Evolutionary conservation across 2,888 invertebrate genomes (phyloP).

Genomic region (Notocelia uddmanniana): DNA sequence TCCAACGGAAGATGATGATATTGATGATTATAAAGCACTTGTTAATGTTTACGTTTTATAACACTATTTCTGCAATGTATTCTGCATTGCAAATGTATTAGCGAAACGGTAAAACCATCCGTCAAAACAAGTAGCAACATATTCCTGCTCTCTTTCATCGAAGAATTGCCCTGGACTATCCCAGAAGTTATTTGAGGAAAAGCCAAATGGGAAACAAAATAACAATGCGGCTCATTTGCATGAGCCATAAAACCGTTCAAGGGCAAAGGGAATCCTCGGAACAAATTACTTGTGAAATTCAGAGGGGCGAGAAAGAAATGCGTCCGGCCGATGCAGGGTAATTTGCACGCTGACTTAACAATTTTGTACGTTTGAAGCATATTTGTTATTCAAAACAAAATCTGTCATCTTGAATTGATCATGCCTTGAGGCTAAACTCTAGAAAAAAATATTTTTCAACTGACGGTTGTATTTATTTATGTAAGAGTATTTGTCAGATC

Average conservation of each 20-base stretch:
- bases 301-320: constrained; percentile 35
- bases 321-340: constrained; percentile 31
- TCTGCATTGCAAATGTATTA: no score
- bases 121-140: constrained; percentile 3
- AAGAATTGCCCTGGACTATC: constrained; percentile 11
- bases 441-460: no score
- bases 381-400: background rate
- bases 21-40: background rate
- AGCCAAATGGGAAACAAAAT: constrained; percentile 40
- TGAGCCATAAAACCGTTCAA: constrained; percentile 44
- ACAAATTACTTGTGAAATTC: constrained; percentile 46
- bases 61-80: background rate
- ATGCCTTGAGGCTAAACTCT: no score
- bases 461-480: no score
- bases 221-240: constrained; percentile 44
- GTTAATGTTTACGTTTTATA: background rate
- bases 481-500: no score
- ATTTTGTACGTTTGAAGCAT: constrained; percentile 4
- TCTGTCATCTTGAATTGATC: background rate
- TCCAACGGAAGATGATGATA: background rate
- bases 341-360: constrained; percentile 37
- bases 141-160: background rate
- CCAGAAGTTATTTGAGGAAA: constrained; percentile 24
- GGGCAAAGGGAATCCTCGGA: constrained; percentile 41
- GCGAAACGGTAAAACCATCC: background rate